Evolutionary conservation across 2,797 vertebrate genomes (phyloP), one percentile per base, ranked within the genome.

Genomic region (Neoniphon sammara): DNA sequence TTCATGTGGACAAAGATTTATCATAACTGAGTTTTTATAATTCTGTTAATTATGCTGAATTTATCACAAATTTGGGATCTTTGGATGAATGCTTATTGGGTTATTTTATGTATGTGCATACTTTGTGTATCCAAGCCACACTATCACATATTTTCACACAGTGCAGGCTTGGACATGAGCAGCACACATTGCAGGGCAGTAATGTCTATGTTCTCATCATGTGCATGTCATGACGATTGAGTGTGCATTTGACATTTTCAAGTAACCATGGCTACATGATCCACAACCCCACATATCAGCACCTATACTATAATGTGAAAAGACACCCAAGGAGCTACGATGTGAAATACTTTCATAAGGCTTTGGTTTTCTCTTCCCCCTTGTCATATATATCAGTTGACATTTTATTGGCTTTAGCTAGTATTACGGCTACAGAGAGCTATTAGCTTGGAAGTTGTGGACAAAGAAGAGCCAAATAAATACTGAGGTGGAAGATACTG

Each of bases 21-120:
- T 36, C 34, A 11, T 12, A 2, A 42, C 39, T 11, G 39, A 27
- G 3, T 18, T 25, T 54, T 54, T 27, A 23, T 27, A 52, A 31
- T 34, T 31, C 62, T 58, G 36, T 65, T 86, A 84, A 81, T 62
- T 81, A 66, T 84, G 82, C 85, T 71, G 82, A 78, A 87, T 83
- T 57, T 17, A 82, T 83, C 56, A 2, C 57, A 60, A 65, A 56
- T 27, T 27, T 27, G 25, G 25, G 25, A 4, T 27, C 34, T 47
- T 58, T 52, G 75, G 86, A 82, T 65, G 18, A 65, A 79, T 73
- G 58, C 75, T 83, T 81, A 83, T 78, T 73, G 60, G 74, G 70
- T 58, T 36, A 27, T 27, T 27, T 36, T 1, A 36, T 36, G 7
- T 36, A 7, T 36, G 34, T 36, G 7, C 34, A 36, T 7, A 36